phyloP scores from a whole-genome alignment of 2,113 vertebrate species.

The Cyanistes caeruleus region DNA sequence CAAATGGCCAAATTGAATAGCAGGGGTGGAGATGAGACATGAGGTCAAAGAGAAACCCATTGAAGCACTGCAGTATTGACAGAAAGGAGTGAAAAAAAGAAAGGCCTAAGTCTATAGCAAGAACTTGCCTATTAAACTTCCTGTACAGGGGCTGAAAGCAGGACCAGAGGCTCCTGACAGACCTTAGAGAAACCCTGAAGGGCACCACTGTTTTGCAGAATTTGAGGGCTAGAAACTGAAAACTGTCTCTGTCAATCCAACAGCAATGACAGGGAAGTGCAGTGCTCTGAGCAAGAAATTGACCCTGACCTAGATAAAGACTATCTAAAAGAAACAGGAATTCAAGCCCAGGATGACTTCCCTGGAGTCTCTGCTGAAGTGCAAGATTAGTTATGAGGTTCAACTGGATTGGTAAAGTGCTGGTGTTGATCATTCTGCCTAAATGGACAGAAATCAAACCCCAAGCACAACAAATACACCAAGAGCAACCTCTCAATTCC shows the following conservation, averaged over 20 bases:
- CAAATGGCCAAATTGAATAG: neutral
- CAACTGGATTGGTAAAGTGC: neutral
- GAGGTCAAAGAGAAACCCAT: neutral
- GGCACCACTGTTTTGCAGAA: neutral
- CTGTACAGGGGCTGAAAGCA: neutral
- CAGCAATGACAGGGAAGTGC: neutral
- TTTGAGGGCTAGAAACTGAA: neutral
- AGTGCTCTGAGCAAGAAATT: neutral
- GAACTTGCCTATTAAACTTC: neutral
- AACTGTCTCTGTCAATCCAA: neutral
- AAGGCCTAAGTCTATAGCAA: neutral
- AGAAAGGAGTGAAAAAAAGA: neutral
- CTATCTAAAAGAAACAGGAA: neutral
- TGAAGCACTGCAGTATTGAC: neutral
- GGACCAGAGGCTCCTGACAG: neutral
- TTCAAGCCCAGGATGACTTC: neutral
- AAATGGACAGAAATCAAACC: neutral
- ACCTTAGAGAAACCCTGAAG: neutral
- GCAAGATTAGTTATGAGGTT: neutral
- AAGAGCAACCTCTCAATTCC: neutral
- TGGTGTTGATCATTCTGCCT: neutral
- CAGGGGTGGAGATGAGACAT: neutral
- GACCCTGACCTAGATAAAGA: neutral
- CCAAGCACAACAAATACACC: neutral
- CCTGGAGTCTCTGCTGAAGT: neutral